phyloP scores from a whole-genome alignment of 2,888 invertebrate genomes.

The Eucriotettix oculatus region DNA sequence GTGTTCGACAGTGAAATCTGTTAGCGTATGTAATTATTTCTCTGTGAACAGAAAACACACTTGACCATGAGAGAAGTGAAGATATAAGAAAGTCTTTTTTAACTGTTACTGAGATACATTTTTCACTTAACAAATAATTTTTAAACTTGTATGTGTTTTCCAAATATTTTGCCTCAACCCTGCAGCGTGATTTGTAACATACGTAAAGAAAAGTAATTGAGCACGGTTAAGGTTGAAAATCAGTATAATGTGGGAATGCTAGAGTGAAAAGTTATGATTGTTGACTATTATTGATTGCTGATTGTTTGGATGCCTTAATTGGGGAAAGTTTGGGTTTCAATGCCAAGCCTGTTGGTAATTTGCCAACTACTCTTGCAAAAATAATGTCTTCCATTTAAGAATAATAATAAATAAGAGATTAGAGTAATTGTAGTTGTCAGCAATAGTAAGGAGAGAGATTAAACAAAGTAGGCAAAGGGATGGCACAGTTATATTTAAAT shows the following conservation, averaged over 20 bases:
- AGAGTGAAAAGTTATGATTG: neutral
- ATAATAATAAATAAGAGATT: slow-evolving; percentile 9
- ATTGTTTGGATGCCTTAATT: slow-evolving; percentile 12
- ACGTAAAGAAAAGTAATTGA: slow-evolving; percentile 1
- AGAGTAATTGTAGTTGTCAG: slow-evolving; percentile 8
- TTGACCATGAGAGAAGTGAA: no score
- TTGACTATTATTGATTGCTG: slow-evolving; percentile 4
- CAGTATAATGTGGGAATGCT: neutral
- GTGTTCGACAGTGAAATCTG: neutral
- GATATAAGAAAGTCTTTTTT: neutral
- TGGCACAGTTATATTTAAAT: slow-evolving; percentile 12
- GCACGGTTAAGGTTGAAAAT: neutral
- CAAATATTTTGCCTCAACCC: slow-evolving; percentile 3
- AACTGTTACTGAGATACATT: neutral
- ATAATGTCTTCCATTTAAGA: slow-evolving; percentile 13
- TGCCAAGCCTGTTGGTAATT: slow-evolving; percentile 11
- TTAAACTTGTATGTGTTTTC: slow-evolving; percentile 6
- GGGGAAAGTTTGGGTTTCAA: slow-evolving; percentile 11
- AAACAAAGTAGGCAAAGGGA: slow-evolving; percentile 7
- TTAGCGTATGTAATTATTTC: no score
- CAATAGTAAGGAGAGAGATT: slow-evolving; percentile 8
- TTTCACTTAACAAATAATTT: slow-evolving; percentile 1
- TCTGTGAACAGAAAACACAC: no score
- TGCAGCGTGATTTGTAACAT: slow-evolving; percentile 7
- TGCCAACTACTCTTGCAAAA: slow-evolving; percentile 11